Percentiles rank a stretch among this genome's conserved stretches.
Evolutionary conservation across 1,140 invertebrate species (phyloP).

Genomic region (Euglossa dilemma): DNA sequence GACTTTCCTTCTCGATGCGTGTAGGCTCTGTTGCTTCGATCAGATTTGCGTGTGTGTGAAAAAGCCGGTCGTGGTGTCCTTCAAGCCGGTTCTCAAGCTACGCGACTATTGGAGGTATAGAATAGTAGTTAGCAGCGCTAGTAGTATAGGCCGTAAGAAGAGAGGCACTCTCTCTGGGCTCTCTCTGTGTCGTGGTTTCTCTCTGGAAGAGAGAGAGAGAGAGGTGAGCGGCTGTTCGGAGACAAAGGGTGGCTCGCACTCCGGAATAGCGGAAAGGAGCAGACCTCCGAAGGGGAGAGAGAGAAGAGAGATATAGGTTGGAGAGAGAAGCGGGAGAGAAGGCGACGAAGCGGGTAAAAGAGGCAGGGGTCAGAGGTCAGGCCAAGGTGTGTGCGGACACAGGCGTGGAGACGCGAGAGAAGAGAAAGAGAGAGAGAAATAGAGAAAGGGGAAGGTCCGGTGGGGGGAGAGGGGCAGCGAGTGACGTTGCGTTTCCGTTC

Average conservation of each 20-base stretch:
- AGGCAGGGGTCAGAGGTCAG: conserved; percentile 45
- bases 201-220: no score
- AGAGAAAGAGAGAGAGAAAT: conserved; percentile 57
- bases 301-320: conserved; percentile 5
- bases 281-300: no score
- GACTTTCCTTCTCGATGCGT: conserved; percentile 16
- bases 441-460: conserved; percentile 53
- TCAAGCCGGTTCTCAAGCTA: conserved; percentile 63
- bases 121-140: neutral
- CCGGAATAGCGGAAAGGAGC: neutral
- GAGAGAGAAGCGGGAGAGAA: conserved; percentile 14
- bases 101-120: conserved; percentile 55
- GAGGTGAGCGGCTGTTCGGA: conserved; percentile 40
- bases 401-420: conserved; percentile 61
- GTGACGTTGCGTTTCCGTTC: conserved; percentile 80
- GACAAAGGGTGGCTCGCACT: neutral
- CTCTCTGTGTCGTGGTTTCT: no score
- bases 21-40: neutral
- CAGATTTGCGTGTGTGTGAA: conserved; percentile 34
- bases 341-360: conserved; percentile 61
- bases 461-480: conserved; percentile 72
- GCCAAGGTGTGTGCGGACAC: neutral
- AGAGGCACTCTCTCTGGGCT: no score
- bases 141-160: conserved; percentile 29
- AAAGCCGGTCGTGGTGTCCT: conserved; percentile 65